Conservation (phyloP, 2,113 vertebrate species). For the Alligator mississippiensis region DNA sequence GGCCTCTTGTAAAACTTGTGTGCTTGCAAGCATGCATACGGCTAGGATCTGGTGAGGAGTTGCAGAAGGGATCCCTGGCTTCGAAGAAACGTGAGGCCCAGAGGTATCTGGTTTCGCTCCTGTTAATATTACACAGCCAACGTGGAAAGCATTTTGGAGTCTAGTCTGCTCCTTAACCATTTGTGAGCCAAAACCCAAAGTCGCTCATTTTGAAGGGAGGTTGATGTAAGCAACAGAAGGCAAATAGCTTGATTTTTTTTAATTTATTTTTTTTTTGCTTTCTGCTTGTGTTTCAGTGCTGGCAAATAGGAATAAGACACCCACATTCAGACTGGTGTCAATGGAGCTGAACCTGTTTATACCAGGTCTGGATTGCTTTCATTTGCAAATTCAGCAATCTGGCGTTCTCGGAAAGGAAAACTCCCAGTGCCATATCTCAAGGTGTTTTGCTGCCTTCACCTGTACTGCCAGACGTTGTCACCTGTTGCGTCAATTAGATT, state of each 20-base stretch:
- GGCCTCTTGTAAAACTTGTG: neutral
- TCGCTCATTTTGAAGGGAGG: neutral
- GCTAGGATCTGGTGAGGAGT: fast-evolving
- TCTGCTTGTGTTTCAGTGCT: neutral
- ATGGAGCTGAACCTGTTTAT: neutral
- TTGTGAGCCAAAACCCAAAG: neutral
- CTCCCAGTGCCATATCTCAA: neutral
- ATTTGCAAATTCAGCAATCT: too few relatives aligned
- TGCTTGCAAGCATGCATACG: neutral
- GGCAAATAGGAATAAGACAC: neutral
- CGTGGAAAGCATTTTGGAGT: neutral
- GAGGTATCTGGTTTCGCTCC: neutral
- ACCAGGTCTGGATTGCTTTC: neutral
- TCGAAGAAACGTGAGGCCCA: neutral
- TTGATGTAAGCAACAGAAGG: neutral
- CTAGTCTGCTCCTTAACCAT: neutral
- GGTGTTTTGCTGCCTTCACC: neutral
- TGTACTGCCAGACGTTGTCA: fast-evolving
- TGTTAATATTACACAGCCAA: neutral
- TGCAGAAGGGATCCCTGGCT: neutral
- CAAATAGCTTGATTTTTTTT: neutral
- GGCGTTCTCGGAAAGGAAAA: neutral
- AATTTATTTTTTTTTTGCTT: neutral
- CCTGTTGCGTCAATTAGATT: neutral
- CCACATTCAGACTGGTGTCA: neutral